phyloP scores from a whole-genome alignment of 2,797 vertebrate species.

The Novumbra hubbsi region DNA sequence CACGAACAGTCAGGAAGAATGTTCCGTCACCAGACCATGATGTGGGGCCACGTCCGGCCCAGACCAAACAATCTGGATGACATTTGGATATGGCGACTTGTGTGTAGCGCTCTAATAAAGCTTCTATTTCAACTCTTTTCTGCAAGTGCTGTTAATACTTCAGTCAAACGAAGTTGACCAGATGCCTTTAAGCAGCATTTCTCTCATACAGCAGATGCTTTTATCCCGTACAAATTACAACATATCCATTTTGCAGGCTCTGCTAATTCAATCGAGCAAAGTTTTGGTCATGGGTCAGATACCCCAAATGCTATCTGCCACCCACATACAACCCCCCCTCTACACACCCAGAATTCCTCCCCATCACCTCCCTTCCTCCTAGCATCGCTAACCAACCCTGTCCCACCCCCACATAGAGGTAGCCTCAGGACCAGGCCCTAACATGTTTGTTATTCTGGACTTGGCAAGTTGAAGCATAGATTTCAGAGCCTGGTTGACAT shows the following conservation, averaged over 20 bases:
- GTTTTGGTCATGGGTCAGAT: too few relatives aligned
- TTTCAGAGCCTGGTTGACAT: too few relatives aligned
- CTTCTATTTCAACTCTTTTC: slow-evolving; percentile 15
- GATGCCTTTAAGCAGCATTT: background rate
- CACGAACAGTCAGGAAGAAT: background rate
- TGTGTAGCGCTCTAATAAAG: background rate
- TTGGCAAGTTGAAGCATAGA: slow-evolving; percentile 34
- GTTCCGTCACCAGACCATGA: background rate
- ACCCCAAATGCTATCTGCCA: too few relatives aligned
- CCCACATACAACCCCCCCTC: too few relatives aligned
- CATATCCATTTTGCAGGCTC: too few relatives aligned
- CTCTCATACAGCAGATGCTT: too few relatives aligned
- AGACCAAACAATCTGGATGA: background rate
- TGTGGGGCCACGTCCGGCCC: slow-evolving; percentile 11
- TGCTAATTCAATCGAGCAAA: too few relatives aligned
- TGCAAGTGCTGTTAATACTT: slow-evolving; percentile 35
- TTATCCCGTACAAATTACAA: too few relatives aligned
- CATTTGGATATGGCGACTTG: slow-evolving; percentile 13
- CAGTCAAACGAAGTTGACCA: background rate
- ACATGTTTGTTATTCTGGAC: slow-evolving; percentile 46
- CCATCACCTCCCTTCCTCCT: background rate
- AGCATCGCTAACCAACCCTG: slow-evolving; percentile 11
- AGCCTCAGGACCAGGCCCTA: slow-evolving; percentile 41
- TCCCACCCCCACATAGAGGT: slow-evolving; percentile 17
- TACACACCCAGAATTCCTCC: too few relatives aligned